phyloP scores from a whole-genome alignment of 2,113 vertebrate species.

The Paradisaea rubra region DNA sequence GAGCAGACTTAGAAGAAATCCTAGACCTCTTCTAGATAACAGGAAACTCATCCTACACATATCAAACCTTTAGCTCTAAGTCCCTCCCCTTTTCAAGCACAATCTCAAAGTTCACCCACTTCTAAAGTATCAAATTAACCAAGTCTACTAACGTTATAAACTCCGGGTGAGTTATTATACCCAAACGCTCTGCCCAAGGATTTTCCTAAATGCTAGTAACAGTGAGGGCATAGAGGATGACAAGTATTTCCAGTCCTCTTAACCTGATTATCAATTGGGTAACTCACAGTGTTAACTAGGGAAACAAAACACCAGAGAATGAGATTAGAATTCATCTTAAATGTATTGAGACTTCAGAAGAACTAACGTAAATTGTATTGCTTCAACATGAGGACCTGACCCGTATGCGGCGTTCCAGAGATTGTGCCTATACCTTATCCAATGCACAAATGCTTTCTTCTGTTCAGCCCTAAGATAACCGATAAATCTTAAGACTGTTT shows the following conservation, averaged over 20 bases:
- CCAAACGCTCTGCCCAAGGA: not conserved
- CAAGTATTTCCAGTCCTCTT: not conserved
- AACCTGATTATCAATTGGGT: not conserved
- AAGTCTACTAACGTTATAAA: not conserved
- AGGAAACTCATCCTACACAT: not conserved
- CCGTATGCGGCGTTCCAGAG: not conserved
- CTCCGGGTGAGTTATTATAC: not conserved
- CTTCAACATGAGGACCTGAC: not conserved
- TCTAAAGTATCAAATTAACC: not conserved
- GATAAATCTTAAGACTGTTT: not conserved
- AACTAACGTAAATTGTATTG: not conserved
- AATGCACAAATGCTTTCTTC: not conserved
- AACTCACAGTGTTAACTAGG: not conserved
- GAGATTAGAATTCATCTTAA: not conserved
- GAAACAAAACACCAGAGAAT: not conserved
- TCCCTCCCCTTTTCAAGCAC: not conserved
- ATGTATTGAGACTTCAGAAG: not conserved
- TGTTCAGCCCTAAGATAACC: not conserved
- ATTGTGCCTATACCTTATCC: not conserved
- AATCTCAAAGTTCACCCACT: not conserved
- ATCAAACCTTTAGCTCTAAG: not conserved
- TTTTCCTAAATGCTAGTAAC: not conserved
- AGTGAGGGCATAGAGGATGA: not conserved
- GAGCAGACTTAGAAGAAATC: not conserved
- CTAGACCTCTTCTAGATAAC: not conserved